Base-by-base conservation (phyloP, 1,140 invertebrate species). In the Octopus sinensis region DNA sequence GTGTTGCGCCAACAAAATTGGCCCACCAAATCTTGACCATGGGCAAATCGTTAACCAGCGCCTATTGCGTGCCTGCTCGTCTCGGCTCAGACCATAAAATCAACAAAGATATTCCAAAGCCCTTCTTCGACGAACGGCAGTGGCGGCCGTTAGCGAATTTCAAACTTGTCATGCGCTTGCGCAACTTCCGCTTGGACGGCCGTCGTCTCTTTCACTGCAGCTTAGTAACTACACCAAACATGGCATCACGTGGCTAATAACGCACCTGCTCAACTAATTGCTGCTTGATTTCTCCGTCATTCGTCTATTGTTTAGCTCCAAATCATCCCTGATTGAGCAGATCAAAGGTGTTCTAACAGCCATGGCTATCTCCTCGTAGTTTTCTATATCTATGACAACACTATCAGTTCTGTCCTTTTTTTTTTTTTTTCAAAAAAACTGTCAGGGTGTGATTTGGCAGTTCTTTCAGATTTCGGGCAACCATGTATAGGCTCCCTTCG, bases 391-490 rank as follows among this genome's bases (percentile, higher is more conserved):
- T 12, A 62, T 62, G 17, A 62, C 9, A 62, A 62, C 9, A 62
- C 9, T 12, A 4, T 62, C 17, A 62, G 17, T 62, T 62, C 9
- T 62, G 56, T 62, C 9, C 9, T 9, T 62, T 9, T 9, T 12
- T 43, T 43, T 2, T 62, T 9, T 9, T 12, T 43, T 43, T 3
- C 1, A 43, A 43, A 43, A 43, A 43, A 43, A 43, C 30, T 43
- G 30, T 43, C 30, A 43, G 30, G 30, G 30, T 43, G 30, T 43
- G 30, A 43, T 43, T 43, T 43, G 30, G 75, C 75, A 79, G 56
- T 82, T 78, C 81, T 76, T 82, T 82, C 78, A 82, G 77, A 82
- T 79, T 82, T 82, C 79, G 53, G 79, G 79, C 78, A 83, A 83
- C 62, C 54, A 73, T 51, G 76, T 51, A 53, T n/a, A 73, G 4